phyloP scores from a whole-genome alignment of 2,888 invertebrate genomes.

The Raillietiella orientalis region DNA sequence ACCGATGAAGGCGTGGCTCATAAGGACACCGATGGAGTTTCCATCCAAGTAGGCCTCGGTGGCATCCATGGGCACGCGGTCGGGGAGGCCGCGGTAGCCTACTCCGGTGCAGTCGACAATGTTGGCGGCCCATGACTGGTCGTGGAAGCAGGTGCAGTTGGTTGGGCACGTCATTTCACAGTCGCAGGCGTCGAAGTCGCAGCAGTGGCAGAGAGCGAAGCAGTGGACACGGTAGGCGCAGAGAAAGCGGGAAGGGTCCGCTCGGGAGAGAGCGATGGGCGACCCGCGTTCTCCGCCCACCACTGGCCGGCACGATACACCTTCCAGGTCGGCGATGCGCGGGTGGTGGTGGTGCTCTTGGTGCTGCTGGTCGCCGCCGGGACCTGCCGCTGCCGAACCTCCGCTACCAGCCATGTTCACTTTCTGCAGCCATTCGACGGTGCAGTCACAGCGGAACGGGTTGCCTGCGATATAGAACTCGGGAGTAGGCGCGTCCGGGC shows the following conservation, averaged over 20 bases:
- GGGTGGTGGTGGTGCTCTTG: slow-evolving; percentile 45
- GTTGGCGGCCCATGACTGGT: slow-evolving; percentile 54
- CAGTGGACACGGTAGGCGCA: slow-evolving; percentile 57
- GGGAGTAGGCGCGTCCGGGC: slow-evolving; percentile 22
- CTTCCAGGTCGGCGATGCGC: slow-evolving; percentile 42
- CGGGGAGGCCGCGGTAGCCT: slow-evolving; percentile 27
- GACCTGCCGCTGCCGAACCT: too few species aligned
- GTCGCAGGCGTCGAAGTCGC: slow-evolving; percentile 67
- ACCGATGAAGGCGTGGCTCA: slow-evolving; percentile 54
- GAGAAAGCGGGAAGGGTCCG: slow-evolving; percentile 44
- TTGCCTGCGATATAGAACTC: slow-evolving; percentile 57
- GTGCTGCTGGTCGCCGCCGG: slow-evolving; percentile 38
- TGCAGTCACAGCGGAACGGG: slow-evolving; percentile 57
- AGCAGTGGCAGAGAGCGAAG: slow-evolving; percentile 57
- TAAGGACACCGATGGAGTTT: slow-evolving; percentile 36
- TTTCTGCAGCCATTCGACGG: slow-evolving; percentile 64
- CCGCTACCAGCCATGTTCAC: slow-evolving; percentile 29
- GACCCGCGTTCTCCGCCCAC: too few species aligned
- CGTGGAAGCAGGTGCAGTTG: slow-evolving; percentile 61
- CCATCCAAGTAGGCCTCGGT: slow-evolving; percentile 61
- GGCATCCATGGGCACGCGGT: slow-evolving; percentile 61
- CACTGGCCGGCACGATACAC: slow-evolving; percentile 44
- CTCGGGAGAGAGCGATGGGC: too few species aligned
- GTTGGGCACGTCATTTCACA: slow-evolving; percentile 69
- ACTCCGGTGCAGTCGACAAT: slow-evolving; percentile 49